Evolutionary conservation across 2,113 vertebrate species (phyloP), one percentile per base, ranked within the genome.

Genomic region (Vidua macroura): DNA sequence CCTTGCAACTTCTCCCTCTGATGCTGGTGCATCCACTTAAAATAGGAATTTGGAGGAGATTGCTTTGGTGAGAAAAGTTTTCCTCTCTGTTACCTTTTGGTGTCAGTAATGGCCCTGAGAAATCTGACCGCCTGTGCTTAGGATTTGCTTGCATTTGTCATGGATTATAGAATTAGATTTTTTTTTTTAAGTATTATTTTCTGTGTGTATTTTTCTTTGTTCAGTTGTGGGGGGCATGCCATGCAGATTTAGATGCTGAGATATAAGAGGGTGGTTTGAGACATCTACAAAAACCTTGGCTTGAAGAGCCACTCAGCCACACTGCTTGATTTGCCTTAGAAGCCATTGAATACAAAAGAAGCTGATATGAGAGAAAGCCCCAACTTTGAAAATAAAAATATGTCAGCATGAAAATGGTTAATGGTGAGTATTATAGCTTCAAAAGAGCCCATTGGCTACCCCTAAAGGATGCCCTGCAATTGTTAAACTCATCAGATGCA

Each of bases 401-500:
- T 92, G 94, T 97, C 74, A 90, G 97, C 96, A 98, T 89, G 92
- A 96, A 97, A 98, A 98, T 89, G 94, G 97, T 98, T 98, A 98
- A 98, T 89, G 77, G 97, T 88, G 95, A 95, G 93, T 96, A 97
- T 97, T 96, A 96, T 90, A 95, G 96, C 96, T 97, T 97, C 97
- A 97, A 96, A 98, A 96, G 95, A 97, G 94, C 96, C 97, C 94
- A 98, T 97, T 97, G 97, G 97, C 96, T 98, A 97, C 96, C 96
- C 97, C 93, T 95, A 95, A 98, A 97, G 97, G 98, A 98, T 97
- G 97, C 97, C 97, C 97, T 96, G 96, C 96, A 96, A 96, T 98
- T 97, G 96, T 97, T 97, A 97, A 96, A 98, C 94, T 97, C 97
- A 98, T 97, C 97, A 98, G 96, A 98, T 97, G 96, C 97, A 98